Conservation (phyloP, 2,888 invertebrate genomes). For the Panopea generosa region DNA sequence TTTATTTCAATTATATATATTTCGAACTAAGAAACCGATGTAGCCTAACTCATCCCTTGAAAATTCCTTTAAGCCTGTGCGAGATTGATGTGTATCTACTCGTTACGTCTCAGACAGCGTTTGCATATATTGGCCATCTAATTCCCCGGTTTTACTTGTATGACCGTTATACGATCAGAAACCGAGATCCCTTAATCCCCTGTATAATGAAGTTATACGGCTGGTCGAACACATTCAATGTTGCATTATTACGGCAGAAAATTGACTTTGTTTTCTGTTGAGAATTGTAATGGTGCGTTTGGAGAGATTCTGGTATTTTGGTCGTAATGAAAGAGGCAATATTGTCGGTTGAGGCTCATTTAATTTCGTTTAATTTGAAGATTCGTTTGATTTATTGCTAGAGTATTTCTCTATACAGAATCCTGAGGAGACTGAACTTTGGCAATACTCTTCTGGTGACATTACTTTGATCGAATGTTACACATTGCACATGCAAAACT, state of each 20-base stretch:
- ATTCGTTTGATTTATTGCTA: constrained; percentile 11
- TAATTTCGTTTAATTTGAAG: constrained; percentile 18
- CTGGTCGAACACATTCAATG: constrained; percentile 62
- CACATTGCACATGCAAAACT: no score
- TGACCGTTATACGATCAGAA: constrained; percentile 57
- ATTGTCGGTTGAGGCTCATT: constrained; percentile 11
- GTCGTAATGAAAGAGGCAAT: constrained; percentile 17
- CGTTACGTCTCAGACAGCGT: constrained; percentile 36
- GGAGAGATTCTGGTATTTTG: not conserved
- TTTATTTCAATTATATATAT: constrained; percentile 65
- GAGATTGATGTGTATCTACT: constrained; percentile 52
- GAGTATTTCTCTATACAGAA: no score
- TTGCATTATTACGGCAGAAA: constrained; percentile 73
- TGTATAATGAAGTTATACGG: constrained; percentile 65
- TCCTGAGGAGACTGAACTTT: no score
- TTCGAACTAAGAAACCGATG: constrained; percentile 49
- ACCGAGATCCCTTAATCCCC: constrained; percentile 54
- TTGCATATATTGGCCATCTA: constrained; percentile 62
- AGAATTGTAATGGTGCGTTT: constrained; percentile 45
- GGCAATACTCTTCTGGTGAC: no score
- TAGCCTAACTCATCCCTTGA: constrained; percentile 46
- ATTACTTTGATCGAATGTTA: no score
- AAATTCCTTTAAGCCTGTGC: constrained; percentile 48
- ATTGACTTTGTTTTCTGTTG: constrained; percentile 75
- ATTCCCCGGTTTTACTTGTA: constrained; percentile 53